These are phyloP conservation scores for Bombus cullumanus DNA, from an alignment of 1,140 invertebrate genomes.

Conservation along the genomic window DNA sequence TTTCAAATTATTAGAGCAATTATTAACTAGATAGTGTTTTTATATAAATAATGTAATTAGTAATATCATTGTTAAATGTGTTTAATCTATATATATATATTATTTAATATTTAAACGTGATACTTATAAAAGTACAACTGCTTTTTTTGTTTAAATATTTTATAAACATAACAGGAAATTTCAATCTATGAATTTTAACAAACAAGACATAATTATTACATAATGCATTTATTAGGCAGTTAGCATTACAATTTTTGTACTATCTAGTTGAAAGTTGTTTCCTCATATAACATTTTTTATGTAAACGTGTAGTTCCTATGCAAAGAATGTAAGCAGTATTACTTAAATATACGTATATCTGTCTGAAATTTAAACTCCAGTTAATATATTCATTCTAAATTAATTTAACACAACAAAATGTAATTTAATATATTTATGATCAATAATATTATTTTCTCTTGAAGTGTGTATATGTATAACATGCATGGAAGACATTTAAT, in stretches of 20 bases:
- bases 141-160: background rate
- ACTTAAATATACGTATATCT: background rate
- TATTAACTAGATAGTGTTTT: background rate
- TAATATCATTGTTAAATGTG: background rate
- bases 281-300: slow-evolving; percentile 18
- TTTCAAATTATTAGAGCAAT: background rate
- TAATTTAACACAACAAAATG: background rate
- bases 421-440: slow-evolving; percentile 19
- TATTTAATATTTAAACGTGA: background rate
- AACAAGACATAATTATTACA: slow-evolving; percentile 28
- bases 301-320: background rate
- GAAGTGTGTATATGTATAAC: background rate
- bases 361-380: background rate
- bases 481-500: slow-evolving; percentile 41
- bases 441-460: slow-evolving; percentile 1
- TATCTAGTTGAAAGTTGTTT: background rate
- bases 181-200: background rate
- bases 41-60: background rate
- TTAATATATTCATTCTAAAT: background rate
- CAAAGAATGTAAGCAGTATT: slow-evolving; percentile 18
- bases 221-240: slow-evolving; percentile 62
- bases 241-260: slow-evolving; percentile 48
- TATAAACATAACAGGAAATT: background rate
- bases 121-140: background rate
- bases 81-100: background rate